A percentile compares a stretch with the other conserved stretches of the same genome.
phyloP scores from a whole-genome alignment of 2,797 vertebrate genomes.

The Agapornis canus region DNA sequence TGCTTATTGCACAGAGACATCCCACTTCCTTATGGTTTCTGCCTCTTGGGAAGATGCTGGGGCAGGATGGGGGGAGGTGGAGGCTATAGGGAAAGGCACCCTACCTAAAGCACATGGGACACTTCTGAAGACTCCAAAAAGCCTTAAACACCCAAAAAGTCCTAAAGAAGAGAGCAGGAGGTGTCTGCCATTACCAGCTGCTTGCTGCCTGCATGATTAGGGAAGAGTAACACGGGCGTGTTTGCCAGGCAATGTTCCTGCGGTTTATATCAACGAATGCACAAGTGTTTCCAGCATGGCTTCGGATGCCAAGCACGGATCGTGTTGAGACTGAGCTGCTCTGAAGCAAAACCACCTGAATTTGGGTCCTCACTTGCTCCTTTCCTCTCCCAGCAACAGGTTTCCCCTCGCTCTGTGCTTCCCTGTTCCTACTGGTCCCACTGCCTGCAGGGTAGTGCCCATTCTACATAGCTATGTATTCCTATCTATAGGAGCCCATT shows the following conservation, averaged over 20 bases:
- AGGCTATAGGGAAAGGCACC: background rate
- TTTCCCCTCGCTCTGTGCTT: background rate
- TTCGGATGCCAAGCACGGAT: background rate
- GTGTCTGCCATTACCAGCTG: background rate
- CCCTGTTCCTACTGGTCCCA: background rate
- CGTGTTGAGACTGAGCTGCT: fast-evolving
- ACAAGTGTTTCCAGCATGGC: fast-evolving
- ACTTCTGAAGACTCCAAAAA: background rate
- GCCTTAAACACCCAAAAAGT: fast-evolving
- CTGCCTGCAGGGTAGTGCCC: background rate
- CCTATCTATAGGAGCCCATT: background rate
- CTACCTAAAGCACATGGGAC: background rate
- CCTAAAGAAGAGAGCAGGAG: background rate
- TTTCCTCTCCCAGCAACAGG: background rate
- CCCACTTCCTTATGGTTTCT: fast-evolving
- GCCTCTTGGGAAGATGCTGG: background rate
- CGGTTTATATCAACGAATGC: background rate
- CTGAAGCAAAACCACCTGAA: background rate
- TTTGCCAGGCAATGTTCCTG: background rate
- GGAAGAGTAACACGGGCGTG: background rate
- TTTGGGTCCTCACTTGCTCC: background rate
- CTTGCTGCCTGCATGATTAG: background rate
- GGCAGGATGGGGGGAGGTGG: background rate
- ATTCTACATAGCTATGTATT: background rate
- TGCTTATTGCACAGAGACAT: background rate